These are phyloP conservation scores for Eubucco bourcierii DNA, from an alignment of 2,113 vertebrate genomes.

Conservation along the genomic window DNA sequence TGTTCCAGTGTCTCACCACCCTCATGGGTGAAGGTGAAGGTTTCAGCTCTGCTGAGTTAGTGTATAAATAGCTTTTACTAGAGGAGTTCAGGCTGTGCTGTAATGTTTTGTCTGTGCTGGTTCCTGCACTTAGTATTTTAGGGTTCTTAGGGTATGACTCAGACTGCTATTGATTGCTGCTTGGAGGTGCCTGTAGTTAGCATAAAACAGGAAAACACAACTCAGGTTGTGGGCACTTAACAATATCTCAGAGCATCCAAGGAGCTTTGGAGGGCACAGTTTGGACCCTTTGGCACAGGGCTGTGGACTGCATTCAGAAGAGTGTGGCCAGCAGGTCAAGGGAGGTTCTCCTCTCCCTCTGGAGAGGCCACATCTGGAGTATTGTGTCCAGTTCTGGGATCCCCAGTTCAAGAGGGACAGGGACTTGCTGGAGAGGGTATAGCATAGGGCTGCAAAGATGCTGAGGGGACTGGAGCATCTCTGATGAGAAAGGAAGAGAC, in stretches of 20 bases:
- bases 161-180: slow-evolving; percentile 25
- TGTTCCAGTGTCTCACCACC: no score
- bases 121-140: slow-evolving; percentile 61
- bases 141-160: slow-evolving; percentile 52
- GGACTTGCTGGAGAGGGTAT: no score
- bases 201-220: slow-evolving; percentile 6
- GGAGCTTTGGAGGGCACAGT: not conserved
- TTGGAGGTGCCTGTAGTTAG: slow-evolving; percentile 43
- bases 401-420: no score
- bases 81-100: not conserved
- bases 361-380: no score
- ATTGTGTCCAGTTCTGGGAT: no score
- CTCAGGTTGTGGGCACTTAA: not conserved
- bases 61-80: slow-evolving; percentile 53
- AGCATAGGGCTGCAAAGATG: no score
- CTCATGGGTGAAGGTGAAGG: not conserved
- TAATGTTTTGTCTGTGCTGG: slow-evolving; percentile 50
- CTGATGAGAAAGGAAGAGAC: no score
- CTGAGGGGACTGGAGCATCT: no score
- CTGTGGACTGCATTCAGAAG: not conserved
- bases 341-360: no score
- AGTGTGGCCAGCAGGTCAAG: no score
- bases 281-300: not conserved
- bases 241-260: not conserved
- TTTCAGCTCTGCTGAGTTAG: not conserved